Percentiles rank a stretch among this genome's conserved stretches.
These are phyloP conservation scores for Condylostylus longicornis DNA, from an alignment of 1,140 invertebrate genomes.

Conservation along the genomic window DNA sequence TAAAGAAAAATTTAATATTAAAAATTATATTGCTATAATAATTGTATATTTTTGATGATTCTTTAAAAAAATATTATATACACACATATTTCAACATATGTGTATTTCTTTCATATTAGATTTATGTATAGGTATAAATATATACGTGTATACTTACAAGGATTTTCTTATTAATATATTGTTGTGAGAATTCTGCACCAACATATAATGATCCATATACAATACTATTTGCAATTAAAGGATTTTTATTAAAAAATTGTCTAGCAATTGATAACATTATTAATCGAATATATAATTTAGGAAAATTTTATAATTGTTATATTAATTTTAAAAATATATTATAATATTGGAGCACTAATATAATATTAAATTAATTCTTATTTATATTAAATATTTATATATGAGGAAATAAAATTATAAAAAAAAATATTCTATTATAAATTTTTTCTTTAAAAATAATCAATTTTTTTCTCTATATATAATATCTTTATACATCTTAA, in stretches of 20 bases:
- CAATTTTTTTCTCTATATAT: no score
- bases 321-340: no score
- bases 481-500: no score
- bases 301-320: no score
- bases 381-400: no score
- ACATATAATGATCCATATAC: constrained; percentile 64
- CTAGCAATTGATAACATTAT: no score
- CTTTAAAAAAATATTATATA: not conserved
- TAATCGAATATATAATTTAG: no score
- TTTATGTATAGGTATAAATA: constrained; percentile 1
- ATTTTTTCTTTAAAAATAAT: no score
- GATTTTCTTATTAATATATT: constrained; percentile 48
- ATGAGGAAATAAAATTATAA: no score
- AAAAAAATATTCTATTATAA: no score
- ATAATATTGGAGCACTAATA: no score
- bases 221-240: constrained; percentile 53
- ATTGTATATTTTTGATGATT: constrained; percentile 6
- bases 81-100: not conserved
- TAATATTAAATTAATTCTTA: no score
- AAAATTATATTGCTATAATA: constrained; percentile 10
- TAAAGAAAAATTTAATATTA: constrained; percentile 1
- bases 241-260: constrained; percentile 35
- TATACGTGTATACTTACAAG: constrained; percentile 33
- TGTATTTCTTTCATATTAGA: not conserved
- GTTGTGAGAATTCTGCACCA: constrained; percentile 61